Evolutionary conservation across 2,797 vertebrate genomes (phyloP).

Genomic region (Lagorchestes hirsutus): DNA sequence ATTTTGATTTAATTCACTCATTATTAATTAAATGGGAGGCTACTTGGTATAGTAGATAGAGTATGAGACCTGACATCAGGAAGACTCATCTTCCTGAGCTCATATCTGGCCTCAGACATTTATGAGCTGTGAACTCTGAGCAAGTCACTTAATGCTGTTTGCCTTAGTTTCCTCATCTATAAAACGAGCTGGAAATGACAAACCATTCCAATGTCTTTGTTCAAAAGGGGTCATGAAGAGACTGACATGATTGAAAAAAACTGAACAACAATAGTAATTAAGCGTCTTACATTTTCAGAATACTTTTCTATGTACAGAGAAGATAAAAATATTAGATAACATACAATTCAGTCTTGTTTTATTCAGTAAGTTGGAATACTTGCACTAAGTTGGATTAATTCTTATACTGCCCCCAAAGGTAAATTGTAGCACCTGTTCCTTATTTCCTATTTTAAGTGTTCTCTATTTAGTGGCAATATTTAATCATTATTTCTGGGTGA

Average conservation of each 20-base stretch:
- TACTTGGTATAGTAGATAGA: not conserved
- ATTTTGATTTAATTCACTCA: not conserved
- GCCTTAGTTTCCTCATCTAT: not conserved
- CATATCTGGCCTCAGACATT: not conserved
- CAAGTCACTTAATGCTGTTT: not conserved
- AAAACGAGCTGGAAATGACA: not conserved
- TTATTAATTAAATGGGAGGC: not conserved
- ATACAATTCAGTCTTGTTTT: not conserved
- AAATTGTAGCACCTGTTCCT: not conserved
- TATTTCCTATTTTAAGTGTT: constrained; percentile 21
- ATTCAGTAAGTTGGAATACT: not conserved
- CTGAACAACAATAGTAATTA: not conserved
- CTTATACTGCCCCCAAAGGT: not conserved
- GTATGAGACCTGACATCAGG: not conserved
- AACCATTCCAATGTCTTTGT: not conserved
- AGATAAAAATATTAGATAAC: not conserved
- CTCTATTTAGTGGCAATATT: not conserved
- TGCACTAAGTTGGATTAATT: not conserved
- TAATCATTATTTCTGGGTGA: constrained; percentile 10
- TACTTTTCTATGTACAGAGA: not conserved
- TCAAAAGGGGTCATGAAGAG: not conserved
- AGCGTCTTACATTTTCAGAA: not conserved
- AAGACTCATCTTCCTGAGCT: not conserved
- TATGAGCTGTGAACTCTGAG: not conserved
- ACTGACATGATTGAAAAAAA: not conserved